Percentiles rank a stretch among this genome's conserved stretches.
These are phyloP conservation scores for Indri indri DNA, from an alignment of 2,113 vertebrate genomes.

Conservation along the genomic window DNA sequence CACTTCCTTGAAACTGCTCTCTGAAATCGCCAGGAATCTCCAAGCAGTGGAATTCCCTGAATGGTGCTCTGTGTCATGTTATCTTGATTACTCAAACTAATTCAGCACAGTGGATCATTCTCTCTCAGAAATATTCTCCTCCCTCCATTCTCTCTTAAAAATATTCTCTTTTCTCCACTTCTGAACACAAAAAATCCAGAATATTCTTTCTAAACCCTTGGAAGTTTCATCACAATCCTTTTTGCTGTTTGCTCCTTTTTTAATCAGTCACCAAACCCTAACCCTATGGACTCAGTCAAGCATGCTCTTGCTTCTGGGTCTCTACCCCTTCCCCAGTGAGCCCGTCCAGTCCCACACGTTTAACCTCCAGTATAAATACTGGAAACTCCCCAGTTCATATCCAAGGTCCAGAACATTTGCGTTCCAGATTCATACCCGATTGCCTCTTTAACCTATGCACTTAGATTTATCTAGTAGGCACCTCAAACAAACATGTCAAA, in stretches of 20 bases:
- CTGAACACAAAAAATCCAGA: background rate
- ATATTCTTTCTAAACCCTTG: background rate
- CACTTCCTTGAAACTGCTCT: background rate
- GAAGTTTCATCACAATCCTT: background rate
- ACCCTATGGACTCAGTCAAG: background rate
- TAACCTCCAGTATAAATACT: background rate
- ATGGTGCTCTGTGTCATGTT: background rate
- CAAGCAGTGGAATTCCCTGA: background rate
- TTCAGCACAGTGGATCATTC: background rate
- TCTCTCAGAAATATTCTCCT: background rate
- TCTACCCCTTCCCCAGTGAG: background rate
- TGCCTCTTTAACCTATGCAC: background rate
- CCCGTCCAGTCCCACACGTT: background rate
- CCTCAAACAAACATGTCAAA: background rate
- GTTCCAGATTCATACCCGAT: background rate
- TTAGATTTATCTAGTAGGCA: background rate
- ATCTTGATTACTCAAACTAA: background rate
- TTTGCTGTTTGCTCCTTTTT: background rate
- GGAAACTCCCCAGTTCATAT: background rate
- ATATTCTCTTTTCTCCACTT: background rate
- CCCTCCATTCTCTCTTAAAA: background rate
- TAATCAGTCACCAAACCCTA: background rate
- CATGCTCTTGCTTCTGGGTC: background rate
- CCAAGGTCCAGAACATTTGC: background rate
- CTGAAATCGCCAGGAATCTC: background rate